Base-by-base conservation (phyloP, 2,888 invertebrate genomes). In the Ophion costatus region DNA sequence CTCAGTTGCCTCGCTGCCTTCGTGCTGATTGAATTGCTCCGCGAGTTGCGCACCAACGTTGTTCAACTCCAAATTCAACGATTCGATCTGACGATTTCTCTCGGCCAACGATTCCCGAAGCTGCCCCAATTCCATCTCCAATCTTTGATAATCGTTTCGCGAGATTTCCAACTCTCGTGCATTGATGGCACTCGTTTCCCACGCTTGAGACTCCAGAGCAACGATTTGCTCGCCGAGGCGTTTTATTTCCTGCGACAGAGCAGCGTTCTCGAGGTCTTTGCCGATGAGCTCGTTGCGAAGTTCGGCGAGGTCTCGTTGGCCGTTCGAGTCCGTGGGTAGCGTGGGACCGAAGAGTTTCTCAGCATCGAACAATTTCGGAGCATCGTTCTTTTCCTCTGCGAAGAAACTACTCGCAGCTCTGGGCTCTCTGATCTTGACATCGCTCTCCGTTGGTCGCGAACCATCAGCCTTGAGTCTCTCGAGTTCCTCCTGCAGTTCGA, bases 341-440 rank as follows among this genome's bases (percentile, higher is more conserved):
- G 88, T 45, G 6, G 80, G 63, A 24, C 89, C 91, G 42, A 93
- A 93, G 4, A 90, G 88, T 85, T 89, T 90, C 0, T 91, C 91
- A 0, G 92, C 91, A 67, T 93, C 92, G 56, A 92, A 92, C 45
- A 91, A 88, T 42, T 88, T 88, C 2, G 91, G 90, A 3, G 29
- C 73, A 10, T 87, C 87, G 11, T 75, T 79, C 11, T 83, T 75
- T 5, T 71, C 80, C 10, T 83, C 77, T 5, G 51, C 17, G 69
- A 73, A 61, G 17, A 73, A 70, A 17, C 29, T 14, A 9, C 80
- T 85, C 42, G 66, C 63, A 33, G 33, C 42, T 73, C 29, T 9
- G 24, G 59, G 20, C 56, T 78, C 71, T 63, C 56, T 45, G 0
- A n/a, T 17, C 22, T 51, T 64, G 24, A 42, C 56, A 17, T 67